A percentile compares a stretch with the other conserved stretches of the same genome.
Evolutionary conservation across 2,797 vertebrate species (phyloP).

Genomic region (Aeoliscus strigatus): DNA sequence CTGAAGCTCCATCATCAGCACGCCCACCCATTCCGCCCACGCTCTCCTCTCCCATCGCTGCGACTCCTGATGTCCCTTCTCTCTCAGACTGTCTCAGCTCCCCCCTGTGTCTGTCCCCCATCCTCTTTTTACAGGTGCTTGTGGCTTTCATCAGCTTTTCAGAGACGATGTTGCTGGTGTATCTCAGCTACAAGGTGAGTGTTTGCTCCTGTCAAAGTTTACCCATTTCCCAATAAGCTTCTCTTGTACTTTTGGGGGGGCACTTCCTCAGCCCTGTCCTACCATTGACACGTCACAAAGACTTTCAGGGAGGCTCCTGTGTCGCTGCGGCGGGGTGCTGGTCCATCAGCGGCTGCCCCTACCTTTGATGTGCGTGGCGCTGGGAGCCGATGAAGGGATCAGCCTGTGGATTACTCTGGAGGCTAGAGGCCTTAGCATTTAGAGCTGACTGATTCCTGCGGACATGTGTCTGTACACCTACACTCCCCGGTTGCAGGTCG

Average conservation of each 20-base stretch:
- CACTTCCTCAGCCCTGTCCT: slow-evolving; percentile 17
- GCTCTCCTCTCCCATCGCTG: slow-evolving; percentile 48
- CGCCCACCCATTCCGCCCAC: slow-evolving; percentile 67
- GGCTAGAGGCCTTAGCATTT: slow-evolving; percentile 59
- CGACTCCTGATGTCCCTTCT: slow-evolving; percentile 55
- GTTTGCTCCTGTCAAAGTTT: not conserved
- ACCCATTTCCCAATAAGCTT: not conserved
- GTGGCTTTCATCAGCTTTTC: slow-evolving; percentile 85
- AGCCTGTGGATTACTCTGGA: slow-evolving; percentile 48
- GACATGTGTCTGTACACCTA: slow-evolving; percentile 61
- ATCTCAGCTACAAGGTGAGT: slow-evolving; percentile 85
- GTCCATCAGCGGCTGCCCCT: slow-evolving; percentile 42
- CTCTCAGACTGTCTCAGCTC: slow-evolving; percentile 24
- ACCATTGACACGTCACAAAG: slow-evolving; percentile 36
- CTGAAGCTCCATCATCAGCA: slow-evolving; percentile 62
- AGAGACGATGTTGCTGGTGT: slow-evolving; percentile 83
- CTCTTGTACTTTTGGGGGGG: slow-evolving; percentile 10
- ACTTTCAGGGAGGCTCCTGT: slow-evolving; percentile 33
- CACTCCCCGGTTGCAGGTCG: slow-evolving; percentile 45
- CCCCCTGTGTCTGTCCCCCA: slow-evolving; percentile 19
- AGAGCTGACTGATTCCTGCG: slow-evolving; percentile 65
- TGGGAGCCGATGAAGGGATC: slow-evolving; percentile 60
- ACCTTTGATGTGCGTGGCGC: slow-evolving; percentile 62
- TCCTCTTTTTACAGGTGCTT: slow-evolving; percentile 70
- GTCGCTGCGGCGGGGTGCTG: slow-evolving; percentile 32